Percentiles rank a stretch among this genome's conserved stretches.
phyloP scores from a whole-genome alignment of 1,140 invertebrate genomes.

The Dendroctonus ponderosae region DNA sequence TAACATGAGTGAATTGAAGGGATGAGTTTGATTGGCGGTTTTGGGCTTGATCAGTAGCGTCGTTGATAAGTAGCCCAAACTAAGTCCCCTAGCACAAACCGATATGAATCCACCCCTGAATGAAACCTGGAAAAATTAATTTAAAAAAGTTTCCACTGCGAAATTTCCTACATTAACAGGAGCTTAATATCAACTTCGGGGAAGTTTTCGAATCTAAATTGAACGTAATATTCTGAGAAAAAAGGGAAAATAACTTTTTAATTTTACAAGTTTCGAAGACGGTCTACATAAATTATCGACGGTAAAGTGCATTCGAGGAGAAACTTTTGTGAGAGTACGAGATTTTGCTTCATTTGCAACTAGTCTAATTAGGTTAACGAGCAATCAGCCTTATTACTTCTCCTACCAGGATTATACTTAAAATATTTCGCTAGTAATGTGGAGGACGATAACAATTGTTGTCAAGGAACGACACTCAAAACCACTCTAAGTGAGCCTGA shows the following conservation, averaged over 20 bases:
- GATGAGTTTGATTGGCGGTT: background rate
- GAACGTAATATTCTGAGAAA: slow-evolving; percentile 28
- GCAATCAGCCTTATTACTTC: too few relatives aligned
- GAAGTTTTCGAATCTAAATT: slow-evolving; percentile 27
- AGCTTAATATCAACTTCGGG: slow-evolving; percentile 24
- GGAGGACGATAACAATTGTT: too few relatives aligned
- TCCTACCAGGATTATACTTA: too few relatives aligned
- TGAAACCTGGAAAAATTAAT: slow-evolving; percentile 20
- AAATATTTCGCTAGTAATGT: too few relatives aligned
- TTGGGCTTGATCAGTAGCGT: too few relatives aligned
- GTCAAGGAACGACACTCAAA: too few relatives aligned
- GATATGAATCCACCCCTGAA: slow-evolving; percentile 1
- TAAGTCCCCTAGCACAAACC: background rate
- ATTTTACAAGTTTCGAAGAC: slow-evolving; percentile 11
- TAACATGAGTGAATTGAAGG: background rate
- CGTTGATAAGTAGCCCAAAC: background rate
- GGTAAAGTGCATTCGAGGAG: background rate
- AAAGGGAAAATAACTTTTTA: slow-evolving; percentile 17
- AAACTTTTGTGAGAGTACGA: background rate
- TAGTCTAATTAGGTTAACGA: too few relatives aligned
- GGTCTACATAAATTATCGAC: slow-evolving; percentile 6
- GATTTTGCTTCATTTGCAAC: background rate
- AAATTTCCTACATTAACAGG: slow-evolving; percentile 22
- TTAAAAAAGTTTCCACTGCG: slow-evolving; percentile 13
- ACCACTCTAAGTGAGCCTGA: too few relatives aligned